These are phyloP conservation scores for Passer montanus DNA, from an alignment of 2,113 vertebrate species.

Conservation along the genomic window DNA sequence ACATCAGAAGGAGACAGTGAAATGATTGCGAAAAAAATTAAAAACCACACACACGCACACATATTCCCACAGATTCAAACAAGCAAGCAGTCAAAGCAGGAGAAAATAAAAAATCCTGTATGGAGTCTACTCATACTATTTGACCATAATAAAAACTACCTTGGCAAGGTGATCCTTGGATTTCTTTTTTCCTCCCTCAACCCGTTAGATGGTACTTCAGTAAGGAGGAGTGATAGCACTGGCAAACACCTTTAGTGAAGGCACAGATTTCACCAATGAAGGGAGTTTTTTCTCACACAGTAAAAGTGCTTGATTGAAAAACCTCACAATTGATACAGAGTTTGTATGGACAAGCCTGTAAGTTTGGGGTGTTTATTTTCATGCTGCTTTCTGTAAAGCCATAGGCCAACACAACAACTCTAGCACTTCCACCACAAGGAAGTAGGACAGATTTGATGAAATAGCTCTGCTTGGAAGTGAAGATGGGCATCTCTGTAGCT, in stretches of 20 bases:
- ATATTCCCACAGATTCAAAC: not conserved
- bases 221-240: accelerated
- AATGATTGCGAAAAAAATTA: not conserved
- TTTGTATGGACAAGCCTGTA: not conserved
- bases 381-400: not conserved
- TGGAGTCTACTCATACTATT: not conserved
- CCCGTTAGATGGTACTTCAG: not conserved
- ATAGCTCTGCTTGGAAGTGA: not conserved
- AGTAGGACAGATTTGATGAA: not conserved
- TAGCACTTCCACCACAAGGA: not conserved
- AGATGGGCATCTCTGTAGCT: not conserved
- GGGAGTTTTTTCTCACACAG: not conserved
- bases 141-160: not conserved
- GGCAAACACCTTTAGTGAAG: not conserved
- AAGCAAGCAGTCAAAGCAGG: not conserved
- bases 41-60: not conserved
- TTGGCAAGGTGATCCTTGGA: not conserved
- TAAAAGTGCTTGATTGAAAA: not conserved
- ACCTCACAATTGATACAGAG: not conserved
- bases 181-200: not conserved
- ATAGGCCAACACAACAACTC: not conserved
- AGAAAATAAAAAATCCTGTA: not conserved
- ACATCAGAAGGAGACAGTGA: slow-evolving; percentile 12
- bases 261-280: not conserved
- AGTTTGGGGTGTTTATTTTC: not conserved